Base-by-base conservation (phyloP, 1,140 invertebrate genomes). In the Zaprionus ornatus region DNA sequence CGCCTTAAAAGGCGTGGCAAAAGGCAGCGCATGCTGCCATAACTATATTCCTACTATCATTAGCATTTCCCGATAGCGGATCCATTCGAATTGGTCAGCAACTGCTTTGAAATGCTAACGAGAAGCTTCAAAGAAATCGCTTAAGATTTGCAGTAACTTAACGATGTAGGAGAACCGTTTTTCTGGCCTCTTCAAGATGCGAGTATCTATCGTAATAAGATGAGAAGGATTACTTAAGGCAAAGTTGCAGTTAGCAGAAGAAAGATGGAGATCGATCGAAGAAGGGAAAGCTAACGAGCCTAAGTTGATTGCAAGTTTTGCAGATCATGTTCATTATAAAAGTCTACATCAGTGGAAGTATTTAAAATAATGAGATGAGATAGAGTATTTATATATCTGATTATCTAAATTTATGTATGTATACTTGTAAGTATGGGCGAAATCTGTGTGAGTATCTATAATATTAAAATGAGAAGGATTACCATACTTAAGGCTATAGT, bases 1-100 rank as follows among this genome's bases (percentile, higher is more conserved):
- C 60, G 69, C 64, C 77, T 55, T 61, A 73, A 64, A 66, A 71
- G 74, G 67, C 66, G 73, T 66, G 54, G 45, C 68, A 68, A 72
- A 79, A 55, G 48, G 42, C 50, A 56, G 64, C 65, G 72, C 72
- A 48, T 13, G 17, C 56, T 42, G 40, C 40, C 63, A 59, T 59
- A 71, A 62, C 72, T 75, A 66, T 79, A 45, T 45, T 17, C 59
- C 35, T 21, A 76, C 55, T 55, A 61, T 73, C 40, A 76, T 79
- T 76, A 50, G 67, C 73, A 75, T 75, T 75, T 75, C 54, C 17
- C 1, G 15, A 12, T 17, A 63, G 21, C 23, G 17, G 25, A 65
- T 15, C 12, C 23, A 23, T 40, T 7, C 21, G 29, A 52, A 75
- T 64, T 64, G 55, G 63, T 73, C 69, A 67, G 35, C 6, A 67